phyloP scores from a whole-genome alignment of 2,113 vertebrate genomes.

The Acinonyx jubatus region DNA sequence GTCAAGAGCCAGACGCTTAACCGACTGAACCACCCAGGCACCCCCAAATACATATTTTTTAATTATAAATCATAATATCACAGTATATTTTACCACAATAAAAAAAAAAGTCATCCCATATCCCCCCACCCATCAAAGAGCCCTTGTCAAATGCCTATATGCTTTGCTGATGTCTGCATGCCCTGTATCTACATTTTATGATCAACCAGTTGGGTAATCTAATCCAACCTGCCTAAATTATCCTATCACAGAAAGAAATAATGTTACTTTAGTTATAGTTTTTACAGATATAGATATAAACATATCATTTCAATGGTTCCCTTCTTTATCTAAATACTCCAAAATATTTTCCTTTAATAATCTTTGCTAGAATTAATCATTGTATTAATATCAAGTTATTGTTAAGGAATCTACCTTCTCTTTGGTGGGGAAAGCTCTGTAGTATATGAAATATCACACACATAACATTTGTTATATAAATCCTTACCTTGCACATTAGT shows the following conservation, averaged over 20 bases:
- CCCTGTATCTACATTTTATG: neutral
- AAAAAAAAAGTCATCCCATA: neutral
- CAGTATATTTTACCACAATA: neutral
- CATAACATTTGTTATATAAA: slow-evolving; percentile 9
- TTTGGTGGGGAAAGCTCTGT: neutral
- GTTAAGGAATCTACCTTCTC: neutral
- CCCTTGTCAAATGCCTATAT: neutral
- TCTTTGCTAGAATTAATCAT: neutral
- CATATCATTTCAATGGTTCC: neutral
- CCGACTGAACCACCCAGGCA: neutral
- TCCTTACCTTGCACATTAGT: neutral
- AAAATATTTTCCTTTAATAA: neutral
- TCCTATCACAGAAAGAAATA: neutral
- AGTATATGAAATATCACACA: neutral
- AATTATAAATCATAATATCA: no score
- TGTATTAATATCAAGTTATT: slow-evolving; percentile 8
- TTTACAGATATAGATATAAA: neutral
- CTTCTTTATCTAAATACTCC: neutral
- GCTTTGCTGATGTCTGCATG: neutral
- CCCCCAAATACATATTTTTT: neutral
- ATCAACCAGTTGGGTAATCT: neutral
- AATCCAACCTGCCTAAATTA: neutral
- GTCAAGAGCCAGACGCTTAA: neutral
- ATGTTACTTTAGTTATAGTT: neutral
- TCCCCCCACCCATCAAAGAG: neutral